Evolutionary conservation across 2,888 invertebrate species (phyloP), one percentile per base, ranked within the genome.

Genomic region (Morpho deidamia): DNA sequence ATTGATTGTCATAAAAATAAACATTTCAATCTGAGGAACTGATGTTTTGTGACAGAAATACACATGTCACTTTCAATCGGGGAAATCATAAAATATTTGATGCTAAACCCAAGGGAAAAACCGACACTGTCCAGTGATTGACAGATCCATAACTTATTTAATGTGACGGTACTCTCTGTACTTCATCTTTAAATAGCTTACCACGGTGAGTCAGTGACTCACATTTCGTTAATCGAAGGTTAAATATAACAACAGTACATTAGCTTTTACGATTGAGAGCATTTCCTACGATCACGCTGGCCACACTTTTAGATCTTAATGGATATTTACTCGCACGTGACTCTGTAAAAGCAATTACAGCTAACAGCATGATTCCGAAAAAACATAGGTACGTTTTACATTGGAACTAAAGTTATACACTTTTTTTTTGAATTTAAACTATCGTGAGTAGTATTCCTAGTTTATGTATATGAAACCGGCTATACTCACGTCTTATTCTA

Each of bases 151-250:
- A 56, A 53, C 59, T 59, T 63, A 61, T 66, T 68, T 65, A 74
- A 74, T 69, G 71, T 77, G 71, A 75, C 52, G 52, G 76, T 76
- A 78, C 73, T 23, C 78, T 64, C 61, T 66, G 60, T 51, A 61
- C 54, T 62, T 53, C 60, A 48, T 72, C 78, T 83, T 78, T 67
- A 76, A 81, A 80, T 86, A 86, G 78, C 70, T 52, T 70, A 62
- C 66, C 64, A 45, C 34, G 44, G 65, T 64, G 49, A 49, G 42
- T 42, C 42, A 49, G 69, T 86, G 87, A 87, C 74, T 88, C 87
- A 86, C 81, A 79, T 84, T 84, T 74, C 74, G 78, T 76, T 81
- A 83, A 87, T 84, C 81, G 83, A 84, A 80, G 78, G 75, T 79
- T 84, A 80, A 77, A 80, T 78, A 73, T 78, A 78, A 70, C 72